Conservation (phyloP, 1,140 invertebrate species). For the Pemphigus obesinymphae region DNA sequence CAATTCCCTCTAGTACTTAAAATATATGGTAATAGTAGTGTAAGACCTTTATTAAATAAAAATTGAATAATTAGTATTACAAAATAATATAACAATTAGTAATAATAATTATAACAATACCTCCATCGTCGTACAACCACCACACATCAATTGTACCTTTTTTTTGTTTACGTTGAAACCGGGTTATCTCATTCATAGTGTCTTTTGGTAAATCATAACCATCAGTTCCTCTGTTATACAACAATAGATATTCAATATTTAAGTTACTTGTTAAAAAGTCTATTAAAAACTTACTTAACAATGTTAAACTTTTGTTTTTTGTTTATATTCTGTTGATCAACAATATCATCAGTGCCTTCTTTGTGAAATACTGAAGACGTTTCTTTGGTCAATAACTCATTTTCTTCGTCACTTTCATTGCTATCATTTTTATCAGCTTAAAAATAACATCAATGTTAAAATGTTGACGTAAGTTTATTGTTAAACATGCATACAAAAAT, state of each 20-base stretch:
- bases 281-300: conserved; percentile 20
- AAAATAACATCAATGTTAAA: neutral
- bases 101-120: conserved; percentile 44
- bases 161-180: conserved; percentile 51
- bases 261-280: neutral
- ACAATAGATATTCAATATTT: neutral
- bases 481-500: too few species aligned
- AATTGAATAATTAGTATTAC: neutral
- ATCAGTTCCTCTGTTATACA: conserved; percentile 18
- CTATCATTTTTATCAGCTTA: conserved; percentile 20
- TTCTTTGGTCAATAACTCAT: conserved; percentile 11
- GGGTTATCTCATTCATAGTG: conserved; percentile 20
- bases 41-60: conserved; percentile 13
- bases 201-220: conserved; percentile 40
- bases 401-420: conserved; percentile 16
- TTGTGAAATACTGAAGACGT: neutral
- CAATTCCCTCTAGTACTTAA: conserved; percentile 38
- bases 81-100: neutral
- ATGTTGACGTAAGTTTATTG: too few species aligned
- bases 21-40: conserved; percentile 38
- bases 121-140: conserved; percentile 70
- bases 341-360: neutral
- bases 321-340: neutral
- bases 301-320: conserved; percentile 30
- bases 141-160: conserved; percentile 63